These are phyloP conservation scores for Bujurquina vittata DNA, from an alignment of 2,113 vertebrate species.

Conservation along the genomic window DNA sequence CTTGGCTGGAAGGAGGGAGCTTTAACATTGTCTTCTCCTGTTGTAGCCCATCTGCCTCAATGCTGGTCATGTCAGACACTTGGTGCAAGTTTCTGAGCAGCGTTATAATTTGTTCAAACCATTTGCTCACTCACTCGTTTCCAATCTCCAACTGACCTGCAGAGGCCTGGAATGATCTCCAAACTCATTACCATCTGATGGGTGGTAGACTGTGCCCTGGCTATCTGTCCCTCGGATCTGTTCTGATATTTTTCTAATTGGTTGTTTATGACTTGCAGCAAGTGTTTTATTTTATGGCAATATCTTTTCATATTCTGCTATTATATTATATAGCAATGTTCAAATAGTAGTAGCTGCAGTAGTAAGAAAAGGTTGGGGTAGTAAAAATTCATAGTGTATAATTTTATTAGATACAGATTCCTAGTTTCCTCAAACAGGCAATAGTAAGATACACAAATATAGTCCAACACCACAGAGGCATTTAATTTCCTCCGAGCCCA, in stretches of 20 bases:
- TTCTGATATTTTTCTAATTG: not conserved
- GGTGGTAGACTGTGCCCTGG: not conserved
- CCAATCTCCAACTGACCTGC: not conserved
- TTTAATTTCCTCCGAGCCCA: slow-evolving; percentile 44
- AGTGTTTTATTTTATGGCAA: not conserved
- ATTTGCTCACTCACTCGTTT: not conserved
- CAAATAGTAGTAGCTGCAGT: not conserved
- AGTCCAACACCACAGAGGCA: not conserved
- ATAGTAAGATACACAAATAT: not conserved
- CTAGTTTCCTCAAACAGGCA: not conserved
- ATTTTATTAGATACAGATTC: not conserved
- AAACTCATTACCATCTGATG: not conserved
- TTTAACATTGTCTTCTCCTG: not conserved
- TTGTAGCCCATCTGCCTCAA: not conserved
- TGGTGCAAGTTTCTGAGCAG: not conserved
- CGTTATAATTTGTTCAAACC: not conserved
- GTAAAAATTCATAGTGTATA: not conserved
- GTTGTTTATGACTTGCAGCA: not conserved
- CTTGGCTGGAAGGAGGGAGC: not conserved
- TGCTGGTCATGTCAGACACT: not conserved
- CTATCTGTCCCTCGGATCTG: not conserved
- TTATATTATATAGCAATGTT: not conserved
- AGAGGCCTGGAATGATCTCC: not conserved
- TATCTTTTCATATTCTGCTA: not conserved
- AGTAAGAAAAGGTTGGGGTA: not conserved